These are phyloP conservation scores for Euplagia quadripunctaria DNA, from an alignment of 2,888 invertebrate genomes.

Conservation along the genomic window DNA sequence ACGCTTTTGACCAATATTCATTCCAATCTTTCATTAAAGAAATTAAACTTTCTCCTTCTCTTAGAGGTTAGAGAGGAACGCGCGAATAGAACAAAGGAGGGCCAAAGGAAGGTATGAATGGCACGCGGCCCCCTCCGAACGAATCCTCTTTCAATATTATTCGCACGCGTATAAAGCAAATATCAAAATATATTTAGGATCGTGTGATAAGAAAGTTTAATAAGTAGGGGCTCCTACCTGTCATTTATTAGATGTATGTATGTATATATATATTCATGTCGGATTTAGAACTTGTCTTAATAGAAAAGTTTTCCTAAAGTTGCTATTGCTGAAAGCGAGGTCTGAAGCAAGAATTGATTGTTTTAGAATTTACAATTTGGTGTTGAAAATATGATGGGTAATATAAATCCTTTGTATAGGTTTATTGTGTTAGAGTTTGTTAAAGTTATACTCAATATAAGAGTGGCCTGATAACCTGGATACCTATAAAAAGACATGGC, in stretches of 20 bases:
- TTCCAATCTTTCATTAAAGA: neutral
- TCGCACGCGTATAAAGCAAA: slow-evolving; percentile 3
- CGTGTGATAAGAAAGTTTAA: neutral
- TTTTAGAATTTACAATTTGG: neutral
- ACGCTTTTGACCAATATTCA: neutral
- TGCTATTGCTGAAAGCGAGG: neutral
- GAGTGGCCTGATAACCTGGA: neutral
- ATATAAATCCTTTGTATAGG: no score
- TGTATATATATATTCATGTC: neutral
- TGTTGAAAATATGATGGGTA: no score
- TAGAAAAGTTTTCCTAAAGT: neutral
- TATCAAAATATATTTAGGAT: neutral
- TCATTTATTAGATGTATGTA: neutral
- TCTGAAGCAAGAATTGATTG: neutral
- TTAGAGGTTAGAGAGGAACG: slow-evolving; percentile 19
- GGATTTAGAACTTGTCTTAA: neutral
- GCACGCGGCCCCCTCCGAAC: slow-evolving; percentile 8
- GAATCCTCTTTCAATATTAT: slow-evolving; percentile 9
- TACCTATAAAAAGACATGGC: neutral
- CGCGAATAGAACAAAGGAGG: slow-evolving; percentile 35
- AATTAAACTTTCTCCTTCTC: slow-evolving; percentile 30
- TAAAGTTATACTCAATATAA: neutral
- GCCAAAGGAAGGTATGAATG: slow-evolving; percentile 21
- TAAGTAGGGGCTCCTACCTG: neutral
- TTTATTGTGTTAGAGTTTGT: neutral